Base-by-base conservation (phyloP, 2,888 invertebrate species). In the Heliconius ismenius region DNA sequence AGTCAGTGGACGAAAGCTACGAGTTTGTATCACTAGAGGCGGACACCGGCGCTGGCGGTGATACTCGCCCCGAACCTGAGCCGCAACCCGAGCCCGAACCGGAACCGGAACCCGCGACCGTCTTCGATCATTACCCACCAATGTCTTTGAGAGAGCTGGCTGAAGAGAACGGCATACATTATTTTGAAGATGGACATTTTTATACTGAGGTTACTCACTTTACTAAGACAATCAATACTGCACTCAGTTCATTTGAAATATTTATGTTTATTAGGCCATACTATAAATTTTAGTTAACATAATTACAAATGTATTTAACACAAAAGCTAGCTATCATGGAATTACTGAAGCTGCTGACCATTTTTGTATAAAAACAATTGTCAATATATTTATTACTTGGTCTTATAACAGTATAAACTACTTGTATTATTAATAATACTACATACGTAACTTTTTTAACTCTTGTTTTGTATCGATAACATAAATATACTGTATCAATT, bases 101-200 rank as follows among this genome's bases (percentile, higher is more conserved):
- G 97, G 97, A 86, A 95, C 98, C 91, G 28, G 83, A 76, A 74
- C 76, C 79, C 76, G 83, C 78, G 65, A 77, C 78, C 21, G 79
- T 79, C 62, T 79, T 79, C 64, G 80, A 78, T 64, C 80, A 80
- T 72, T 80, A 80, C 72, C 80, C 79, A 75, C 79, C 76, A 98
- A 98, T 90, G 98, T 98, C 90, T 91, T 98, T 80, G 75, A 75
- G 96, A 85, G 96, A 97, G 83, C 95, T 97, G 69, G 96, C 95
- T 68, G 95, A 97, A 81, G 98, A 98, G 88, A 97, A 97, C 85
- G 98, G 98, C 54, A 97, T 98, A 74, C 98, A 98, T 87, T 98
- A 98, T 89, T 97, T 97, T 84, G 98, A 98, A 88, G 98, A 98
- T 92, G 98, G 98, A 76, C 98, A 98, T 91, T 98, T 98, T 90